Base-by-base conservation (phyloP, 2,888 invertebrate species). In the Endotricha flammealis region DNA sequence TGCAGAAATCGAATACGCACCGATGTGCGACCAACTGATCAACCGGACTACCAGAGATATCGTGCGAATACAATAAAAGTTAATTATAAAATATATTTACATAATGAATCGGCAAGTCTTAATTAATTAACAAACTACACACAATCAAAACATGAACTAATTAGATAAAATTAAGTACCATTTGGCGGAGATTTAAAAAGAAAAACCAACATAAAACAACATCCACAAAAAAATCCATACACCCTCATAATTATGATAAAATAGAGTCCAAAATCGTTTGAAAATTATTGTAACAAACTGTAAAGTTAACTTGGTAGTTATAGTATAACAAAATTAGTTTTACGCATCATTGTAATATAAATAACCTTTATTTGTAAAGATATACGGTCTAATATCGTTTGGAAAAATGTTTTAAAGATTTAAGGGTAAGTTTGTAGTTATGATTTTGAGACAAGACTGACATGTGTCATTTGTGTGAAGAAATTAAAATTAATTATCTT, bases 401-500 rank as follows among this genome's bases (percentile, higher is more conserved):
- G n/a, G n/a, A n/a, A n/a, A n/a, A n/a, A n/a, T 35, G 8, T 23
- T 12, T 23, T 6, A 28, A 7, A 6, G 2, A 12, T 2, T 9
- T 25, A 23, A 5, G 8, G 7, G 10, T 16, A 14, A 17, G n/a
- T n/a, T 39, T 25, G 28, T 22, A 13, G 7, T n/a, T 32, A 36
- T 39, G 10, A 17, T 29, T 12, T 29, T 53, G 57, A 61, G 71
- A 73, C 71, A 71, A 56, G 61, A 62, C 54, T 71, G 80, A 82
- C 78, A 79, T 64, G 48, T 74, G 82, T 81, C 80, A 72, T 53
- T 53, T 54, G 52, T 55, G 55, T 59, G 52, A 57, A 62, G 58
- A 63, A 63, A 69, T 75, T 75, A 61, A 65, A 71, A 74, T 76
- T 77, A 75, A 77, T 79, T 70, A 71, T 61, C 59, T 63, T 57